Conservation (phyloP, 2,113 vertebrate genomes). For the Diadophis punctatus region DNA sequence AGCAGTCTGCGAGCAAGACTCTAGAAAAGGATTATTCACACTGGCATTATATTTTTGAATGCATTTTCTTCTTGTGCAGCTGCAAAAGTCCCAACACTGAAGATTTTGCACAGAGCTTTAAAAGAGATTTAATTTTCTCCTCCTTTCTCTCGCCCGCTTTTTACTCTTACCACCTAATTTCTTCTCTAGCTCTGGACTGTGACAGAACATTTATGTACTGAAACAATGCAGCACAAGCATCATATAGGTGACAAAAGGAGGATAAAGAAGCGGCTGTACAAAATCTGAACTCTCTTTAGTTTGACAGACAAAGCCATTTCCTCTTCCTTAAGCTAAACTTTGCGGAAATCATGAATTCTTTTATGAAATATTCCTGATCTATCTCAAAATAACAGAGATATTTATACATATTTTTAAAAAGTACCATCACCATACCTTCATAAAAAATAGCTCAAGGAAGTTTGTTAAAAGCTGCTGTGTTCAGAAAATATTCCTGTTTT, state of each 20-base stretch:
- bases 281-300: constrained; percentile 40
- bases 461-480: background rate
- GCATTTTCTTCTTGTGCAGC: constrained; percentile 70
- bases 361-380: constrained; percentile 4
- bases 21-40: constrained; percentile 78
- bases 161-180: constrained; percentile 60
- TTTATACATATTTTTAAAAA: background rate
- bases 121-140: constrained; percentile 73
- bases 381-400: background rate
- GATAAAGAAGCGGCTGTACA: constrained; percentile 25
- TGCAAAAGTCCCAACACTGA: constrained; percentile 66
- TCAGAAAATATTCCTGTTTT: background rate
- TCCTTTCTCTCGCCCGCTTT: constrained; percentile 12
- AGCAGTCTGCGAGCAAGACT: constrained; percentile 64
- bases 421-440: background rate
- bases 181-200: constrained; percentile 23
- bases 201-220: constrained; percentile 56
- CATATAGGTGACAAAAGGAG: constrained; percentile 54
- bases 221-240: constrained; percentile 54
- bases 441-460: background rate
- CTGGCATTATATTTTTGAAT: constrained; percentile 71
- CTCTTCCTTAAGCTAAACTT: constrained; percentile 32
- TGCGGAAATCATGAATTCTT: constrained; percentile 27
- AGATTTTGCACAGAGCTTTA: constrained; percentile 68
- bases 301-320: constrained; percentile 44